Conservation (phyloP, 2,113 vertebrate genomes). For the Pampusana beccarii region DNA sequence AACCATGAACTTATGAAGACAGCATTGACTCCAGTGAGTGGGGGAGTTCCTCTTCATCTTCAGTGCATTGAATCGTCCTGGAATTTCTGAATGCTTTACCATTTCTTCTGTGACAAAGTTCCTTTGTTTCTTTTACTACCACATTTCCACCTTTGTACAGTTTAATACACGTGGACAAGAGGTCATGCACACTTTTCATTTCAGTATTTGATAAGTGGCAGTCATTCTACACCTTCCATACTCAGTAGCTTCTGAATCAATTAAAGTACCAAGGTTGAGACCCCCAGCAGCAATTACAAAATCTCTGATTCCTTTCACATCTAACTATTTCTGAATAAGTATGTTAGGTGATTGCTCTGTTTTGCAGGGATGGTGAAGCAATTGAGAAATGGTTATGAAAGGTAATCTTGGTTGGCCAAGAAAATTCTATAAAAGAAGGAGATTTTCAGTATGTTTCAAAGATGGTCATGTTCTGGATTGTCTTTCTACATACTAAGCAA, state of each 20-base stretch:
- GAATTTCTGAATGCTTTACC: neutral
- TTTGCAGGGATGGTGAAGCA: neutral
- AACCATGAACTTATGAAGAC: constrained; percentile 75
- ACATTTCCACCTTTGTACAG: neutral
- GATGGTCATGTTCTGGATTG: neutral
- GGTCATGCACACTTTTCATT: neutral
- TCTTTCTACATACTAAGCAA: neutral
- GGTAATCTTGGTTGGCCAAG: neutral
- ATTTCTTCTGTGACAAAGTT: neutral
- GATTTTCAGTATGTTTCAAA: neutral
- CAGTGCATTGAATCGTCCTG: neutral
- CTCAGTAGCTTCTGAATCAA: neutral
- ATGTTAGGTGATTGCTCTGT: neutral
- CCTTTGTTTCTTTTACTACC: neutral
- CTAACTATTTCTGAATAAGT: neutral
- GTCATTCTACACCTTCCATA: neutral
- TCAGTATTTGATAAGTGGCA: neutral
- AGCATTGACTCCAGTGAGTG: constrained; percentile 40
- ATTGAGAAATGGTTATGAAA: neutral
- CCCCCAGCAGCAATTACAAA: neutral
- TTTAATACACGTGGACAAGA: neutral
- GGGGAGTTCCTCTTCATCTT: constrained; percentile 65
- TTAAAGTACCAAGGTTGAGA: neutral
- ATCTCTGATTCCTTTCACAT: neutral
- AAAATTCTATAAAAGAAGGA: neutral